phyloP scores from a whole-genome alignment of 1,140 invertebrate genomes.

The Drosophila tropicalis region DNA sequence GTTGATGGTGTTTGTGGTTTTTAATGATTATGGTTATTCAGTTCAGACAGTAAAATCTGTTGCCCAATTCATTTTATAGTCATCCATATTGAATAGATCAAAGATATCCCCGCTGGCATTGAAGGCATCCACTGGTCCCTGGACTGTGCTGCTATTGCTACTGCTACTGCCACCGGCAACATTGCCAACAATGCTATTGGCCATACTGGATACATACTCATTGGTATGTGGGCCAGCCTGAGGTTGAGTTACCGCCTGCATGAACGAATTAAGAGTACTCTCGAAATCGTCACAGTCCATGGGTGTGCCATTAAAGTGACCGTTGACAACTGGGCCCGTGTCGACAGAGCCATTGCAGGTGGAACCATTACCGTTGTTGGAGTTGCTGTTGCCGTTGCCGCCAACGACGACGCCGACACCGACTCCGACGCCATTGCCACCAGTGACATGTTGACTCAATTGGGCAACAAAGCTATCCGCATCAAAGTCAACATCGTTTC shows the following conservation, averaged over 20 bases:
- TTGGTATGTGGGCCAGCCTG: slow-evolving; percentile 51
- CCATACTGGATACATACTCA: slow-evolving; percentile 26
- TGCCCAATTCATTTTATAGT: slow-evolving; percentile 83
- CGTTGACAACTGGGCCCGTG: slow-evolving; percentile 39
- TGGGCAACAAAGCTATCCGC: slow-evolving; percentile 78
- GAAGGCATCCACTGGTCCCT: slow-evolving; percentile 67
- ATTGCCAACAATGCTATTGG: slow-evolving; percentile 31
- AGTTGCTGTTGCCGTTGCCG: slow-evolving; percentile 22
- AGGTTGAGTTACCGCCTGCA: slow-evolving; percentile 67
- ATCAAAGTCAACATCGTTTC: slow-evolving; percentile 70
- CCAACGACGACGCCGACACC: slow-evolving; percentile 25
- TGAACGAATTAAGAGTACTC: slow-evolving; percentile 75
- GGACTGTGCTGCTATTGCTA: slow-evolving; percentile 12
- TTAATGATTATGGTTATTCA: neutral
- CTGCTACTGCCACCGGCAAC: slow-evolving; percentile 31
- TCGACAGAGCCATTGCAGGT: slow-evolving; percentile 33
- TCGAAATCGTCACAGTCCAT: slow-evolving; percentile 83
- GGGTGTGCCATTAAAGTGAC: slow-evolving; percentile 66
- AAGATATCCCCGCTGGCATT: slow-evolving; percentile 73
- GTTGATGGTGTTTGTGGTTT: slow-evolving; percentile 7
- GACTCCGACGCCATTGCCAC: slow-evolving; percentile 21
- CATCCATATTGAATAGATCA: slow-evolving; percentile 82
- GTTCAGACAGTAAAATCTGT: slow-evolving; percentile 80
- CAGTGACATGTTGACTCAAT: slow-evolving; percentile 65
- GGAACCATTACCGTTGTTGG: slow-evolving; percentile 4